Percentiles rank a stretch among this genome's conserved stretches.
Evolutionary conservation across 2,888 invertebrate species (phyloP).

Genomic region (Idaea dimidiata): DNA sequence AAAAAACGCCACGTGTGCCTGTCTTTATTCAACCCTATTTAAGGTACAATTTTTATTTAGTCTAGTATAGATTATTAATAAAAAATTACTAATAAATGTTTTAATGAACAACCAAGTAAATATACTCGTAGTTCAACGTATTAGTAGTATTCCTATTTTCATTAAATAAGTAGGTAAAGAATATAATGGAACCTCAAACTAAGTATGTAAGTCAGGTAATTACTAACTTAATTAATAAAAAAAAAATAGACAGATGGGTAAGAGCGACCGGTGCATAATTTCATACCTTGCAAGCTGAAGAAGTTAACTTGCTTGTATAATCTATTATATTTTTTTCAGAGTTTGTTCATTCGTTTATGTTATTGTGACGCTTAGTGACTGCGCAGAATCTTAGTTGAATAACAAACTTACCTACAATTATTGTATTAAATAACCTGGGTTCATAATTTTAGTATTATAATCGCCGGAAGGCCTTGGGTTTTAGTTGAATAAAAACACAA

Average conservation of each 20-base stretch:
- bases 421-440: neutral
- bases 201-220: too few species aligned
- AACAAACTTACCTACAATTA: neutral
- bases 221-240: too few species aligned
- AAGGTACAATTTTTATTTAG: too few species aligned
- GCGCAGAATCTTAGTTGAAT: neutral
- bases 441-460: neutral
- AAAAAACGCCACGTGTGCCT: too few species aligned
- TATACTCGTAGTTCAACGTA: too few species aligned
- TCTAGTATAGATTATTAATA: too few species aligned
- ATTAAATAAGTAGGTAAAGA: too few species aligned
- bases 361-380: neutral
- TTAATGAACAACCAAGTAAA: too few species aligned
- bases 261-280: conserved; percentile 24
- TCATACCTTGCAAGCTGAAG: conserved; percentile 29
- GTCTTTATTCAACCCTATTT: too few species aligned
- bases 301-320: neutral
- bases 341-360: neutral
- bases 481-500: neutral
- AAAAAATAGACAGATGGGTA: conserved; percentile 14
- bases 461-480: neutral
- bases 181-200: too few species aligned
- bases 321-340: neutral
- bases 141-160: too few species aligned
- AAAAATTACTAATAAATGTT: too few species aligned